Evolutionary conservation across 2,797 vertebrate species (phyloP), one percentile per base, ranked within the genome.

Genomic region (Tauraco hartlaubi): DNA sequence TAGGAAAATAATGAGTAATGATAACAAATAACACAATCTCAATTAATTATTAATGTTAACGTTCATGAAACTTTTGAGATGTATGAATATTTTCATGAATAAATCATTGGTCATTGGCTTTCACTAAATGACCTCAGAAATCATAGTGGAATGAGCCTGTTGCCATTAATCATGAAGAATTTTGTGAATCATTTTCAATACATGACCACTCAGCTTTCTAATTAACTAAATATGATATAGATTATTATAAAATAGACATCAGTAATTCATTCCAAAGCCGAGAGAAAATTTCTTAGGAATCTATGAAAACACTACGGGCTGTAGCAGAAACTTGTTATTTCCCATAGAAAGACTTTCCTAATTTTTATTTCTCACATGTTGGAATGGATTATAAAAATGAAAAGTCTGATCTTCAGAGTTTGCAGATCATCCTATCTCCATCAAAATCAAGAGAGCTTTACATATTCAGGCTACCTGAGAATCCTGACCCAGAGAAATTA

Each of bases 31-130:
- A 74, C 59, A 84, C 9, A 76, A 73, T 63, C 63, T 71, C 33
- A 4, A 1, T 90, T 92, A 93, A 92, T 92, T 81, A 94, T 96
- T 94, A 82, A 90, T 85, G 59, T 21, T 79, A 92, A 62, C 14
- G 1, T 89, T 79, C 33, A 88, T 73, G 61, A 72, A 92, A 94
- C 26, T 85, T 95, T 73, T 62, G 71, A 89, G 79, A 73, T 54
- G 12, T 80, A 75, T 58, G 69, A 88, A 80, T 90, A 49, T 74
- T 92, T 94, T 91, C 51, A 95, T 95, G 11, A 94, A 96, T 95
- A 96, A 96, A 94, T 95, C 63, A 92, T 87, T 44, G 67, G 77
- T 88, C 83, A 84, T 43, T 2, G 3, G 23, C 63, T 89, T 90
- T 54, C n/a, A 33, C 19, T 49, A 64, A 73, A 94, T 12, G 25